phyloP scores from a whole-genome alignment of 2,797 vertebrate genomes.

The Siniperca obscura region DNA sequence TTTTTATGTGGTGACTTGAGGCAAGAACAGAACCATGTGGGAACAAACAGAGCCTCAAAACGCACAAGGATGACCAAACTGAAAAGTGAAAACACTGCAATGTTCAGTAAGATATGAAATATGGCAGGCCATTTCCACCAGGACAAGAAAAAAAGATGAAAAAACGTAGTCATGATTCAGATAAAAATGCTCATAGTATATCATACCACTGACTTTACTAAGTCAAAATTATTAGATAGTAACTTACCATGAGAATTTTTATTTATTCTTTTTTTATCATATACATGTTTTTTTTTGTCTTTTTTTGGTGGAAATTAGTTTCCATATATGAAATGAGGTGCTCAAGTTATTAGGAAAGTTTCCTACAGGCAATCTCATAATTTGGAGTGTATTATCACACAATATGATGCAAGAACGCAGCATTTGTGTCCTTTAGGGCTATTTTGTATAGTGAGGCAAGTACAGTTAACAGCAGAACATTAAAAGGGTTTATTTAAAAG shows the following conservation, averaged over 20 bases:
- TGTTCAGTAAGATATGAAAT: neutral
- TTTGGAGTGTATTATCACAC: slow-evolving; percentile 3
- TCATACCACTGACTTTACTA: neutral
- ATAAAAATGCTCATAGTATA: neutral
- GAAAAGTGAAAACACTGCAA: neutral
- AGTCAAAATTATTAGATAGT: neutral
- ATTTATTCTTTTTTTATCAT: too few species aligned
- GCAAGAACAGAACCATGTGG: neutral
- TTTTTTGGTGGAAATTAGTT: neutral
- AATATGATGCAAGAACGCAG: slow-evolving; percentile 24
- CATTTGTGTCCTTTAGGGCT: slow-evolving; percentile 17
- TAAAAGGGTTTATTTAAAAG: slow-evolving; percentile 31
- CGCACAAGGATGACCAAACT: neutral
- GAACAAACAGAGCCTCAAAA: neutral
- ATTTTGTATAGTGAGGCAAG: slow-evolving; percentile 28
- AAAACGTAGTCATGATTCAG: too few species aligned
- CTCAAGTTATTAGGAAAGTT: neutral
- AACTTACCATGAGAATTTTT: neutral
- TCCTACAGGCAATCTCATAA: neutral
- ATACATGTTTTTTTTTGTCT: neutral
- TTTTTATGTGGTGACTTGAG: neutral
- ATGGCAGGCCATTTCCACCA: neutral
- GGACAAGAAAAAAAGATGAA: too few species aligned
- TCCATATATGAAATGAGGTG: neutral
- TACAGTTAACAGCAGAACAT: slow-evolving; percentile 24